A percentile compares a stretch with the other conserved stretches of the same genome.
These are phyloP conservation scores for Saimiri boliviensis DNA, from an alignment of 2,113 vertebrate genomes.

Conservation along the genomic window DNA sequence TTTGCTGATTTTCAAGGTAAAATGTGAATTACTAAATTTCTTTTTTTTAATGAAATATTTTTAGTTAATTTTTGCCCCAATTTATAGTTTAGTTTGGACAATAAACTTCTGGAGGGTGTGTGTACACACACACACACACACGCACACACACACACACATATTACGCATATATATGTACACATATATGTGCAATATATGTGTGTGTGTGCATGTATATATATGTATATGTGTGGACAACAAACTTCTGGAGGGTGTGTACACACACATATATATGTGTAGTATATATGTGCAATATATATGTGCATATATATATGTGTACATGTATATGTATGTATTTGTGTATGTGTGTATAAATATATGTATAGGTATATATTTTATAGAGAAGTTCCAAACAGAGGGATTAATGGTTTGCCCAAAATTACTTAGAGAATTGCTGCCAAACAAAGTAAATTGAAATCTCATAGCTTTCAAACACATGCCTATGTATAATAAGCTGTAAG, in stretches of 20 bases:
- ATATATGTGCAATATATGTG: too few relatives aligned
- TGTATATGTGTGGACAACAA: too few relatives aligned
- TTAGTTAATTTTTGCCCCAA: neutral
- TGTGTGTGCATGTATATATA: too few relatives aligned
- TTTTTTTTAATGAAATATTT: neutral
- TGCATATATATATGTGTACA: rapidly evolving
- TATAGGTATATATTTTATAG: neutral
- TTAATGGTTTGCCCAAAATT: neutral
- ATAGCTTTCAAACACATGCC: neutral
- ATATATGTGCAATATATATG: too few relatives aligned
- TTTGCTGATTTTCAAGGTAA: neutral
- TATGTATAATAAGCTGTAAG: neutral
- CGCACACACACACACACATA: too few relatives aligned
- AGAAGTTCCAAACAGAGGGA: neutral
- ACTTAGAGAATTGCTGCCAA: neutral
- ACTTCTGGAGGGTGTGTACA: neutral
- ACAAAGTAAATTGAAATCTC: neutral
- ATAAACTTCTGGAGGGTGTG: neutral
- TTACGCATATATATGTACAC: too few relatives aligned
- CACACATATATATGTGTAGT: too few relatives aligned
- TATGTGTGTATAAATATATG: too few relatives aligned
- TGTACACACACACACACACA: too few relatives aligned
- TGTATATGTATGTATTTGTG: too few relatives aligned
- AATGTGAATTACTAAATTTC: neutral
- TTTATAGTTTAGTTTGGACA: neutral